Conservation (phyloP, 2,113 vertebrate genomes). For the Cavia aperea region DNA sequence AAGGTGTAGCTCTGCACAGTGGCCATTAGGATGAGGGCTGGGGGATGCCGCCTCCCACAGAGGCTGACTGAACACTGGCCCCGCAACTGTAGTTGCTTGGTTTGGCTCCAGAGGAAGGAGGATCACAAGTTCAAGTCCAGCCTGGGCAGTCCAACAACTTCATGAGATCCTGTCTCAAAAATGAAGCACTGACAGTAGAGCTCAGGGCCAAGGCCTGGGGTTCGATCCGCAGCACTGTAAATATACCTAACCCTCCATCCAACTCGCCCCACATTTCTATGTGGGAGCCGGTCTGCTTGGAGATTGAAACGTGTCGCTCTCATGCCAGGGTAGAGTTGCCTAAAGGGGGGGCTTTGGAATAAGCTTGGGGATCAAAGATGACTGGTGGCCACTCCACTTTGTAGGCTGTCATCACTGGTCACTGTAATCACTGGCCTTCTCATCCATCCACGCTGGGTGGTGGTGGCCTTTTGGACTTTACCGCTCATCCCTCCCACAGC, state of each 20-base stretch:
- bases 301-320: accelerated
- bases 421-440: accelerated
- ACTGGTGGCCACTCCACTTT: neutral
- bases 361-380: neutral
- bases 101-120: neutral
- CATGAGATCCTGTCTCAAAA: neutral
- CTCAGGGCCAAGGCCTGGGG: neutral
- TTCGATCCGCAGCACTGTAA: neutral
- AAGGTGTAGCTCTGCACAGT: neutral
- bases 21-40: neutral
- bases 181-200: neutral
- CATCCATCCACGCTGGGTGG: accelerated
- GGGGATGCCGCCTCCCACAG: accelerated
- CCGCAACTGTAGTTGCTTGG: neutral
- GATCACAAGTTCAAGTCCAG: no score
- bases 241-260: accelerated
- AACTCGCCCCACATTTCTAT: neutral
- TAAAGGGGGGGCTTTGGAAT: neutral
- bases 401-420: neutral
- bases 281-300: neutral
- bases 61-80: neutral
- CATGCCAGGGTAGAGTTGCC: neutral
- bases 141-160: neutral
- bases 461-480: neutral
- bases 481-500: accelerated